Percentiles rank a stretch among this genome's conserved stretches.
Evolutionary conservation across 2,797 vertebrate species (phyloP).

Genomic region (Neosilurus hyrtlii): DNA sequence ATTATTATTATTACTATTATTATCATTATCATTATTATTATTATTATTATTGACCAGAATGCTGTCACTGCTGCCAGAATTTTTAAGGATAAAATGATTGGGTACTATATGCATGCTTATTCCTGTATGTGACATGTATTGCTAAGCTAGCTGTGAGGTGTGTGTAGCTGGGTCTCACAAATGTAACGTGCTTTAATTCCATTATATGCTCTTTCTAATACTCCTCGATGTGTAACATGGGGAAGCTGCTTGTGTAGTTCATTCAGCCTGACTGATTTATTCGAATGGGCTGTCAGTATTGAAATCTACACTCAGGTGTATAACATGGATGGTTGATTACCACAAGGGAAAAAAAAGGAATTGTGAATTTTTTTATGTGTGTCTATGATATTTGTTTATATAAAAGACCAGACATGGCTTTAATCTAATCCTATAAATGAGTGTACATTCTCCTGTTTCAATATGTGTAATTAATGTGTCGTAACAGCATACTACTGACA

Average conservation of each 20-base stretch:
- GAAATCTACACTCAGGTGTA: slow-evolving; percentile 9
- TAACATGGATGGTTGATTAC: slow-evolving; percentile 29
- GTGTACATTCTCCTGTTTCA: background rate
- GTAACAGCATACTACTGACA: slow-evolving; percentile 9
- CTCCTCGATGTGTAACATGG: slow-evolving; percentile 44
- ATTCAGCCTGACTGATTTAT: slow-evolving; percentile 57
- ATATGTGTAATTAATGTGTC: background rate
- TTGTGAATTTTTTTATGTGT: too few relatives aligned
- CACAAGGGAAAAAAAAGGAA: background rate
- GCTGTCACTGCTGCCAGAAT: slow-evolving; percentile 36
- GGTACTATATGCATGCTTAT: slow-evolving; percentile 56
- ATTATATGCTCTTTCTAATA: slow-evolving; percentile 61
- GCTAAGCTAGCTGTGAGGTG: slow-evolving; percentile 57
- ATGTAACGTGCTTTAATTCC: slow-evolving; percentile 50
- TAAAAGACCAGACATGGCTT: background rate
- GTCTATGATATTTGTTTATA: background rate
- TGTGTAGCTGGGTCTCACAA: slow-evolving; percentile 64
- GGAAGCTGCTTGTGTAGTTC: slow-evolving; percentile 56
- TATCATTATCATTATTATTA: too few relatives aligned
- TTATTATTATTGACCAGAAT: slow-evolving; percentile 39
- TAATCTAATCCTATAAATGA: background rate
- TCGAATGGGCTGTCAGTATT: slow-evolving; percentile 38
- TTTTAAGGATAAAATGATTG: slow-evolving; percentile 61
- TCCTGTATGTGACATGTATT: slow-evolving; percentile 58
- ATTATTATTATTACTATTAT: slow-evolving; percentile 9